These are phyloP conservation scores for Glareola pratincola DNA, from an alignment of 2,113 vertebrate species.

Conservation along the genomic window DNA sequence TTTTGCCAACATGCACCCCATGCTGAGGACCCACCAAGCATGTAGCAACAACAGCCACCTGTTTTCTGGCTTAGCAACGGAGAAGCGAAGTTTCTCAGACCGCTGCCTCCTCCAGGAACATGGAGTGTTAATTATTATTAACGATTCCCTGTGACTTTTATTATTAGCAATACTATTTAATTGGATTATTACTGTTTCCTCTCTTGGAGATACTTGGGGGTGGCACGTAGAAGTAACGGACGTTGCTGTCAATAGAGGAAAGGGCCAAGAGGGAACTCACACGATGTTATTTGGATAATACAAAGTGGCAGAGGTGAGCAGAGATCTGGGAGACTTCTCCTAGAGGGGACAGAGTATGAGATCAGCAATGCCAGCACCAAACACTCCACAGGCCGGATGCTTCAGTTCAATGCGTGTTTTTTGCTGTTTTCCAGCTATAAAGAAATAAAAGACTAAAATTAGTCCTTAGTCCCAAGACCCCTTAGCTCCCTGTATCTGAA, in stretches of 20 bases:
- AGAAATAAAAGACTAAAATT: background rate
- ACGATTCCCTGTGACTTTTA: constrained; percentile 30
- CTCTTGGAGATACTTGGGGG: background rate
- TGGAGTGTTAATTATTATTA: constrained; percentile 42
- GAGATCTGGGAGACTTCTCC: background rate
- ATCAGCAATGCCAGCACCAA: background rate
- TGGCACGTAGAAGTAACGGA: background rate
- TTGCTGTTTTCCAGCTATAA: background rate
- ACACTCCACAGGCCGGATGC: background rate
- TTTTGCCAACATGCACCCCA: background rate
- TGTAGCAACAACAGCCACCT: background rate
- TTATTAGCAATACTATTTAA: constrained; percentile 46
- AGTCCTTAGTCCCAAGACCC: background rate
- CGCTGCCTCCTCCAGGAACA: background rate
- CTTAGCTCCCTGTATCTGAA: background rate
- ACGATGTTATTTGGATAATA: background rate
- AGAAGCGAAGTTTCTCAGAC: background rate
- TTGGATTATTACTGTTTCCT: constrained; percentile 15
- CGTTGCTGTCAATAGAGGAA: background rate
- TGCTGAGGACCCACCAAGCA: background rate
- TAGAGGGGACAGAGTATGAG: background rate
- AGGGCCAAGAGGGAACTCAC: background rate
- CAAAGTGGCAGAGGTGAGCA: background rate
- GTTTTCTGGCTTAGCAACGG: background rate
- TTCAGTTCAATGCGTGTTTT: background rate